Conservation (phyloP, 1,140 invertebrate species). For the Sycobia sp. region DNA sequence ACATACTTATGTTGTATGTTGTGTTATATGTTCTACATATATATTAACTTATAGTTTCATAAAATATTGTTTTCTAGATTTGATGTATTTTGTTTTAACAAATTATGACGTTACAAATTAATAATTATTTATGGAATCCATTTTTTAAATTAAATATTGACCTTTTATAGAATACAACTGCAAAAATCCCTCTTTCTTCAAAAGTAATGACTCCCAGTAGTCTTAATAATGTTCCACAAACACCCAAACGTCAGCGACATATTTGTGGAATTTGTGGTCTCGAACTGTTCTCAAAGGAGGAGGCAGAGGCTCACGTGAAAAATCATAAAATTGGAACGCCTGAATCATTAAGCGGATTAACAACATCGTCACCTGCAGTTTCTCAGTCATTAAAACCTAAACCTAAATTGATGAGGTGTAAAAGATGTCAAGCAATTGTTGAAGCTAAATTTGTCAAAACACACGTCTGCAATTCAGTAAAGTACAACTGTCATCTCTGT, state of each 20-base stretch:
- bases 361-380: too few relatives aligned
- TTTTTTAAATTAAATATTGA: too few relatives aligned
- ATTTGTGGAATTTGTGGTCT: constrained; percentile 49
- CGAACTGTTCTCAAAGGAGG: constrained; percentile 41
- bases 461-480: constrained; percentile 47
- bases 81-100: too few relatives aligned
- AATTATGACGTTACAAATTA: too few relatives aligned
- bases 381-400: constrained; percentile 10
- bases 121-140: too few relatives aligned
- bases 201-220: too few relatives aligned
- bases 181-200: too few relatives aligned
- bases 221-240: background rate
- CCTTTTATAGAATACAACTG: too few relatives aligned
- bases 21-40: too few relatives aligned
- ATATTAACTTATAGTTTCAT: too few relatives aligned
- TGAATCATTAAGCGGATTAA: background rate
- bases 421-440: constrained; percentile 55
- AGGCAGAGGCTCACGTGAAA: constrained; percentile 48
- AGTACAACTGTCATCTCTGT: constrained; percentile 28
- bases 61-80: too few relatives aligned
- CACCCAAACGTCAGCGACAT: constrained; percentile 39
- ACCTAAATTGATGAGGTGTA: constrained; percentile 51
- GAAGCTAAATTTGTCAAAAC: constrained; percentile 50
- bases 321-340: constrained; percentile 40
- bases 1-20: too few relatives aligned